Evolutionary conservation across 1,140 invertebrate genomes (phyloP).

Genomic region (Stegodyphus mimosarum): DNA sequence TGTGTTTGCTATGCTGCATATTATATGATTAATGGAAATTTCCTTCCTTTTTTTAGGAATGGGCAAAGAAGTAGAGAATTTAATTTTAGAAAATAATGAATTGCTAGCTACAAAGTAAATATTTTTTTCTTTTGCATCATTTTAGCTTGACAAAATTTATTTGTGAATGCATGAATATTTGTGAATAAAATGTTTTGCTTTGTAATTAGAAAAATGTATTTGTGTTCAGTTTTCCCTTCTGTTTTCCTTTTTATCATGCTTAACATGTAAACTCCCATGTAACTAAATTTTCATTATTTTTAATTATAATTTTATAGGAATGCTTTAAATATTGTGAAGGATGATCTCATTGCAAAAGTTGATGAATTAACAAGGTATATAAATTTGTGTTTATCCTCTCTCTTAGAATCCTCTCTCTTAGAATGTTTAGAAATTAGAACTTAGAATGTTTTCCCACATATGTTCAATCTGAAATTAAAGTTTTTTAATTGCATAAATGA

Average conservation of each 20-base stretch:
- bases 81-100: conserved; percentile 99
- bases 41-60: conserved; percentile 79
- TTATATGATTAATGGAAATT: not conserved
- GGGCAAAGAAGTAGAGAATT: conserved; percentile 99
- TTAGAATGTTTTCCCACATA: too few relatives aligned
- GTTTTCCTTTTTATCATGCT: not conserved
- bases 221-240: too few relatives aligned
- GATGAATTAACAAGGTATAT: conserved; percentile 91
- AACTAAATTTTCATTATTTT: not conserved
- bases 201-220: too few relatives aligned
- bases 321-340: conserved; percentile 99
- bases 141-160: too few relatives aligned
- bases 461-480: too few relatives aligned
- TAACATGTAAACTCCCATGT: not conserved
- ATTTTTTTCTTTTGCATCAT: too few relatives aligned
- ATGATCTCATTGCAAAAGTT: conserved; percentile 98
- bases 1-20: too few relatives aligned
- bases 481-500: too few relatives aligned
- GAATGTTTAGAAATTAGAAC: too few relatives aligned
- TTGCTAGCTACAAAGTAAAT: conserved; percentile 88
- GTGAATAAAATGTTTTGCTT: too few relatives aligned
- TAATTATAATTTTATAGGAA: conserved; percentile 76
- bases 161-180: too few relatives aligned
- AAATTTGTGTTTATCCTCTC: not conserved
- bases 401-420: too few relatives aligned